Base-by-base conservation (phyloP, 1,140 invertebrate species). In the Nebria ingens region DNA sequence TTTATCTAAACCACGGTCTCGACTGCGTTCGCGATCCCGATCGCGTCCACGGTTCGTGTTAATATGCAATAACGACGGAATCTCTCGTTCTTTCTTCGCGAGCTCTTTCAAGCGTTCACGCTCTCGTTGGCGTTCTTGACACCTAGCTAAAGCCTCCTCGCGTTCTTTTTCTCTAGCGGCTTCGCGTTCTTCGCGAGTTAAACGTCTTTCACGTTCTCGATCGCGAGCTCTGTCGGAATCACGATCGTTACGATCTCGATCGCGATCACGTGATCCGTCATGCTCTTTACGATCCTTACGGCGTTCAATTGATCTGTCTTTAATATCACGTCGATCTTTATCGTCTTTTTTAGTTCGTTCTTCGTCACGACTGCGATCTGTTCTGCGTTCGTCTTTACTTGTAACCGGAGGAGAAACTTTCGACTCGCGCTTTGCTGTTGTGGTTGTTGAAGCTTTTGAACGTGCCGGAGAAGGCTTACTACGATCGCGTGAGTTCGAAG, bases 71-170 rank as follows among this genome's bases (percentile, higher is more conserved):
- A 45, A 17, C 15, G 22, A 29, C 3, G 21, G 52, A 21, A 13
- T 62, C 63, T 52, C 58, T 69, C 59, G 65, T 54, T 69, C 65
- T 65, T 74, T 57, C 64, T 71, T 52, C 63, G 69, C 62, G 61
- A 64, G 56, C 66, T 76, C 62, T 62, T 72, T 54, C 58, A 78
- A 68, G 56, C 82, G 71, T 58, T 84, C 81, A 2, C 81, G 70
- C 55, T 82, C 81, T 54, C 81, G 72, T 57, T 79, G 76, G 6
- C 76, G 68, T 56, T 79, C 77, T 61, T 79, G 76, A 57, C 76
- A 74, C 22, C 78, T 68, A 0, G 76, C 76, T 55, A 78, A 63
- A 0, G 76, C 75, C 57, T 79, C 77, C 67, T 82, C 73, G 61
- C 77, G 67, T 60, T 79, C 76, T 61, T 78, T 79, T 56, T 79